phyloP scores from a whole-genome alignment of 2,888 invertebrate genomes.

The Ypsolopha scabrella region DNA sequence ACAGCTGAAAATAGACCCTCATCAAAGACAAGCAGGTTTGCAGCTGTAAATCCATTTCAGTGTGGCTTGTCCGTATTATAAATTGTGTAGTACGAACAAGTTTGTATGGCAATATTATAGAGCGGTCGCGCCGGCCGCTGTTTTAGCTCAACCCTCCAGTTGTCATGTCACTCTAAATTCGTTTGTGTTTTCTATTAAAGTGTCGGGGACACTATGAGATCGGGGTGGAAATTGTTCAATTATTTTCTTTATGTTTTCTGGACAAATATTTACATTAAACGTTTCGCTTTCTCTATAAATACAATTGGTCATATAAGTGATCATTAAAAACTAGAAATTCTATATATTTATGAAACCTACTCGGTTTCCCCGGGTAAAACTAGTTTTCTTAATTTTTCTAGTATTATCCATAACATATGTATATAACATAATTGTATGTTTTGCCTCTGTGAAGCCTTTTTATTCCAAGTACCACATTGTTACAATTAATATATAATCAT shows the following conservation, averaged over 20 bases:
- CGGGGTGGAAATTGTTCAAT: conserved; percentile 50
- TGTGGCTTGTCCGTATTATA: conserved; percentile 67
- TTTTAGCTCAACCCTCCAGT: conserved; percentile 24
- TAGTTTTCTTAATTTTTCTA: no score
- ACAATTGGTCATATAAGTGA: no score
- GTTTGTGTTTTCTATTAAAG: conserved; percentile 60
- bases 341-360: no score
- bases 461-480: no score
- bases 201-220: conserved; percentile 49
- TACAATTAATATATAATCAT: no score
- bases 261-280: no score
- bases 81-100: conserved; percentile 39
- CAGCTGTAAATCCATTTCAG: conserved; percentile 70
- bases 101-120: conserved; percentile 1
- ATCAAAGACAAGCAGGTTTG: conserved; percentile 69
- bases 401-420: no score
- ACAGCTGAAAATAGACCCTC: conserved; percentile 66
- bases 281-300: no score
- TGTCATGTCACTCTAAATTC: conserved; percentile 43
- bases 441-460: no score
- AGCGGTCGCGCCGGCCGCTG: not conserved
- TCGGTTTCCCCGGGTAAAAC: no score
- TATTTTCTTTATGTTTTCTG: conserved; percentile 36
- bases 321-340: no score
- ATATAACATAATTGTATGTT: no score